phyloP scores from a whole-genome alignment of 2,888 invertebrate genomes.

The Augiades crinisus region DNA sequence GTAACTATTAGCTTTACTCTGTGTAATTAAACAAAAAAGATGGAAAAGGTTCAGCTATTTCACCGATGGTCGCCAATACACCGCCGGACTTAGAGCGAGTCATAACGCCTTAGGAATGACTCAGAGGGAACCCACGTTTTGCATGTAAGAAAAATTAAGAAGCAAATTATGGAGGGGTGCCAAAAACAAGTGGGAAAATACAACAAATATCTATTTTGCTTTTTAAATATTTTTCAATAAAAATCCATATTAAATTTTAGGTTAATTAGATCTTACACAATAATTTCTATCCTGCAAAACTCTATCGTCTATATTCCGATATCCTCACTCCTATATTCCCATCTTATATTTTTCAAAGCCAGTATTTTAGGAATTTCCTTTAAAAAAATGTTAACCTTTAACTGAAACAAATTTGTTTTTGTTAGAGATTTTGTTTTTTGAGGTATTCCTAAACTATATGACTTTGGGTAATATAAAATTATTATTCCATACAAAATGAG shows the following conservation, averaged over 20 bases:
- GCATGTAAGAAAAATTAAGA: too few relatives aligned
- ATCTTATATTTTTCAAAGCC: slow-evolving; percentile 51
- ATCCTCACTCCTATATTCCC: slow-evolving; percentile 40
- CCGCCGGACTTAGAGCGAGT: too few relatives aligned
- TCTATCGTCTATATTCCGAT: slow-evolving; percentile 20
- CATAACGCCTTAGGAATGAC: too few relatives aligned
- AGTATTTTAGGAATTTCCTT: slow-evolving; percentile 41
- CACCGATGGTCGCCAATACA: too few relatives aligned
- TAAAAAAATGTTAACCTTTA: slow-evolving; percentile 57
- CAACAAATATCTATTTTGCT: too few relatives aligned
- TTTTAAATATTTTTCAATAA: too few relatives aligned
- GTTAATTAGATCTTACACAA: slow-evolving; percentile 3
- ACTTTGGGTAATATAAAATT: slow-evolving; percentile 48
- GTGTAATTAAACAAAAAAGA: too few relatives aligned
- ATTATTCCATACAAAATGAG: slow-evolving; percentile 44
- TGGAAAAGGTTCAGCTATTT: too few relatives aligned
- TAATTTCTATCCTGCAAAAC: background rate
- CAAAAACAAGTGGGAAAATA: too few relatives aligned
- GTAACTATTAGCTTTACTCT: too few relatives aligned
- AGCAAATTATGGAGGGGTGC: too few relatives aligned
- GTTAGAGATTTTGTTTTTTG: slow-evolving; percentile 58
- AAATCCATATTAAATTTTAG: slow-evolving; percentile 5
- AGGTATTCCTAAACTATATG: slow-evolving; percentile 43
- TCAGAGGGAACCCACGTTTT: too few relatives aligned
- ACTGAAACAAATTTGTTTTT: slow-evolving; percentile 54